phyloP scores from a whole-genome alignment of 2,888 invertebrate species.

The Antheraea yamamai region DNA sequence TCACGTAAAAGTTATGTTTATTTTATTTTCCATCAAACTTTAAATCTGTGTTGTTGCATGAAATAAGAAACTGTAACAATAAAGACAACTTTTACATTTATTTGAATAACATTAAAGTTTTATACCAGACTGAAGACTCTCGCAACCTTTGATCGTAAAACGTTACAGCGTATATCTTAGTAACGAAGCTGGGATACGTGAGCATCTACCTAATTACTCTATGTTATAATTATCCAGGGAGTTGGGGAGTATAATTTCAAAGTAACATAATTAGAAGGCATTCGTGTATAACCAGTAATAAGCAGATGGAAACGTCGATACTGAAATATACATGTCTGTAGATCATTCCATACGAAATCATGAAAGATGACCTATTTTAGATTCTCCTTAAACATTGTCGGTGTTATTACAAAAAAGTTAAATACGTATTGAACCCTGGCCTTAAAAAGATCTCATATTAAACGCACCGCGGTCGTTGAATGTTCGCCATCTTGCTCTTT shows the following conservation, averaged over 20 bases:
- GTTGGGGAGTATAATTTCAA: background rate
- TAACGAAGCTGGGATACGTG: background rate
- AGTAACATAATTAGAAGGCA: background rate
- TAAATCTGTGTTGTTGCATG: conserved; percentile 31
- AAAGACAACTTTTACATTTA: conserved; percentile 32
- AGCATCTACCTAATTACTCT: background rate
- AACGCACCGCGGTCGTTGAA: no score
- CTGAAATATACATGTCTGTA: background rate
- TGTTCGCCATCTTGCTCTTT: no score
- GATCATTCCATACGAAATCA: no score
- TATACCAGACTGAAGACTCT: conserved; percentile 5
- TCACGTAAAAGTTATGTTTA: conserved; percentile 26
- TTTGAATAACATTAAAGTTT: conserved; percentile 18
- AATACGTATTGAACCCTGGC: no score
- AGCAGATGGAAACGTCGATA: background rate
- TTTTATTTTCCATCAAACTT: conserved; percentile 35
- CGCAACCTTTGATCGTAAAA: background rate
- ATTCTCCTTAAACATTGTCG: no score
- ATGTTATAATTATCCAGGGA: background rate
- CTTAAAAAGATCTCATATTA: no score
- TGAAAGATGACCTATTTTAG: no score
- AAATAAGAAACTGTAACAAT: conserved; percentile 36
- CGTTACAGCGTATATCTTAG: background rate
- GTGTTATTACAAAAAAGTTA: no score
- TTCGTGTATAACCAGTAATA: background rate